Conservation (phyloP, 2,113 vertebrate genomes). For the Nibea coibor region DNA sequence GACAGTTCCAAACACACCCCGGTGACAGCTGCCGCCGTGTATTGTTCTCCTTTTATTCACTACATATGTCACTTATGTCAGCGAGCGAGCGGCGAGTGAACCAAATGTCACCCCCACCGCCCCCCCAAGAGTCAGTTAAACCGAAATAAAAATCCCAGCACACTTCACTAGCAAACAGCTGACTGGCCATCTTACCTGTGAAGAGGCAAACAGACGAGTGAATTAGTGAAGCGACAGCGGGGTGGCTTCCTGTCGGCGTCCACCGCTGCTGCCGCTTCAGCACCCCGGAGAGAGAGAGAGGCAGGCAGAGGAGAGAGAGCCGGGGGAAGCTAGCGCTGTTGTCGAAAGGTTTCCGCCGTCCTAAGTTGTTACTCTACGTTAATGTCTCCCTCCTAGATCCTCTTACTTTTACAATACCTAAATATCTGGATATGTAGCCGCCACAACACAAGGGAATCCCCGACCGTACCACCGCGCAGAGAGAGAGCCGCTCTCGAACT, state of each 20-base stretch:
- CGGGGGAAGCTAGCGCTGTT: constrained; percentile 17
- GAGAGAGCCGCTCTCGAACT: constrained; percentile 24
- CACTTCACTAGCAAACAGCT: neutral
- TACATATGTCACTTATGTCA: constrained; percentile 2
- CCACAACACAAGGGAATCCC: constrained; percentile 59
- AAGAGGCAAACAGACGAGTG: constrained; percentile 26
- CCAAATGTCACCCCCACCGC: neutral
- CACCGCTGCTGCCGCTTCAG: constrained; percentile 66
- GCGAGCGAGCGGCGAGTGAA: neutral
- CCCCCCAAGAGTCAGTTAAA: neutral
- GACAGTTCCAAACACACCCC: constrained; percentile 29
- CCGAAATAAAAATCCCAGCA: neutral
- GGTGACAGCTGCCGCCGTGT: constrained; percentile 21
- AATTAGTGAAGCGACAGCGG: constrained; percentile 23
- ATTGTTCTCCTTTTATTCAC: constrained; percentile 1
- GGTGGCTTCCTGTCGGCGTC: constrained; percentile 15
- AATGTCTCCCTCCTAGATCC: neutral
- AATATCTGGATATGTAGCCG: neutral
- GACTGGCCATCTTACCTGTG: constrained; percentile 61
- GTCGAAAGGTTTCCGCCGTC: neutral
- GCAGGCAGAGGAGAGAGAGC: neutral
- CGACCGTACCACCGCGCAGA: constrained; percentile 11
- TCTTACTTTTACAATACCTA: neutral
- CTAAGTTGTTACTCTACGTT: constrained; percentile 8
- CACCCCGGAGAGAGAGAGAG: constrained; percentile 4